Evolutionary conservation across 2,113 vertebrate genomes (phyloP), one percentile per base, ranked within the genome.

Genomic region (Dromas ardeola): DNA sequence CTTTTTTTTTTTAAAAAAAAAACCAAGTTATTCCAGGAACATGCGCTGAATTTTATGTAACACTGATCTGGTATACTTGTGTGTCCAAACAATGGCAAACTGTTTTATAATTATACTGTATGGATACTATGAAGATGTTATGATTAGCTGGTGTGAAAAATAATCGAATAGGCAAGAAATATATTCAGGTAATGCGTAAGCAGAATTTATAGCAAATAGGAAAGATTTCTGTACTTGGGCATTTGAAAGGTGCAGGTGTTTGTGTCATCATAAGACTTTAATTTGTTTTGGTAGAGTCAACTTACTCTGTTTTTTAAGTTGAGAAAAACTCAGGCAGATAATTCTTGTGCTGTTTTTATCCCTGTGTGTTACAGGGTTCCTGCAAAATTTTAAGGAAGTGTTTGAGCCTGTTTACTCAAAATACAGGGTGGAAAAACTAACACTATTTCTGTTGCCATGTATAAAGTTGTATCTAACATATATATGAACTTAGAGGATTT

Each of bases 401-500:
- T 83, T 78, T 42, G 50, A 81, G 50, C 34, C 53, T 81, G 17
- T 78, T 88, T 53, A 25, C 15, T 69, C 19, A 59, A 55, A 70
- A 16, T 61, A 49, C 5, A 38, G 47, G 14, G 21, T 86, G 23
- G 61, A 76, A 84, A 74, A 67, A 23, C 10, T 21, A 83, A 27
- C 11, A 5, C 0, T 0, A 11, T 67, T 71, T 34, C 65, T 87
- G 36, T 50, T 79, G 43, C 17, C 15, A 6, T 63, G 25, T 32
- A 9, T 63, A 10, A 87, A 61, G 18, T 29, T 86, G 10, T 10
- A 49, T 29, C 32, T 52, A 18, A 55, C 7, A 15, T 22, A 6
- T 25, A 13, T 49, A 11, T 29, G 42, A 25, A 42, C 15, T 49
- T n/a, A 12, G 29, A 73, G 40, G 27, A 15, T 29, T 79, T 78